These are phyloP conservation scores for Yasuhikotakia modesta DNA, from an alignment of 2,797 vertebrate genomes.

Conservation along the genomic window DNA sequence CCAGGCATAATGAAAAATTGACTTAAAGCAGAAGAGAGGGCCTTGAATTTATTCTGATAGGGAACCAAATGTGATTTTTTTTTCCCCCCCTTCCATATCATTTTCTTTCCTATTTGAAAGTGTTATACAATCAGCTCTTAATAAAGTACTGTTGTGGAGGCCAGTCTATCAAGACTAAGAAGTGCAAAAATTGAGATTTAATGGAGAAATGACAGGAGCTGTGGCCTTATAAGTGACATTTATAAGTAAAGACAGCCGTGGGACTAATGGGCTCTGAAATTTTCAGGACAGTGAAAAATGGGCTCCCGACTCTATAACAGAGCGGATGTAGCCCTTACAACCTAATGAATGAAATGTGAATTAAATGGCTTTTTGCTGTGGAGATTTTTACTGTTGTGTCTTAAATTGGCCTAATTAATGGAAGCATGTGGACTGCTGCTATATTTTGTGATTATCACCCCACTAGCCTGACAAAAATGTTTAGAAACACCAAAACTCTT, in stretches of 20 bases:
- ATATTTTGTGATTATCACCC: slow-evolving; percentile 18
- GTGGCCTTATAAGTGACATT: slow-evolving; percentile 66
- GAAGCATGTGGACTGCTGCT: slow-evolving; percentile 10
- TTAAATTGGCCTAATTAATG: slow-evolving; percentile 43
- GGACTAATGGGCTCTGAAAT: slow-evolving; percentile 71
- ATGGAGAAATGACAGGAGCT: slow-evolving; percentile 77
- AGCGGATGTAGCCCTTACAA: slow-evolving; percentile 10
- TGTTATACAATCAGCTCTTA: slow-evolving; percentile 73
- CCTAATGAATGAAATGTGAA: slow-evolving; percentile 39
- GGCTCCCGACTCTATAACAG: slow-evolving; percentile 14
- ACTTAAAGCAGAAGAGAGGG: slow-evolving; percentile 76
- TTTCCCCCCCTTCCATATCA: slow-evolving; percentile 75
- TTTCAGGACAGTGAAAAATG: slow-evolving; percentile 46
- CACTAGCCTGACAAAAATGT: background rate
- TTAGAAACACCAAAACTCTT: background rate
- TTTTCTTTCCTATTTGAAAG: slow-evolving; percentile 74
- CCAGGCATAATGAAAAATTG: slow-evolving; percentile 84
- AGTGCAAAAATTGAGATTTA: slow-evolving; percentile 75
- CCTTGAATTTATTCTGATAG: slow-evolving; percentile 77
- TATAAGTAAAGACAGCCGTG: slow-evolving; percentile 45
- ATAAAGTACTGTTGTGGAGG: slow-evolving; percentile 76
- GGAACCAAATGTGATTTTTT: slow-evolving; percentile 82
- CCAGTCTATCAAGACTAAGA: slow-evolving; percentile 75
- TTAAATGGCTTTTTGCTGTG: slow-evolving; percentile 66
- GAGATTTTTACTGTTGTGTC: slow-evolving; percentile 60